A percentile compares a stretch with the other conserved stretches of the same genome.
phyloP scores from a whole-genome alignment of 2,888 invertebrate species.

The Lepidocyrtinus sp. region DNA sequence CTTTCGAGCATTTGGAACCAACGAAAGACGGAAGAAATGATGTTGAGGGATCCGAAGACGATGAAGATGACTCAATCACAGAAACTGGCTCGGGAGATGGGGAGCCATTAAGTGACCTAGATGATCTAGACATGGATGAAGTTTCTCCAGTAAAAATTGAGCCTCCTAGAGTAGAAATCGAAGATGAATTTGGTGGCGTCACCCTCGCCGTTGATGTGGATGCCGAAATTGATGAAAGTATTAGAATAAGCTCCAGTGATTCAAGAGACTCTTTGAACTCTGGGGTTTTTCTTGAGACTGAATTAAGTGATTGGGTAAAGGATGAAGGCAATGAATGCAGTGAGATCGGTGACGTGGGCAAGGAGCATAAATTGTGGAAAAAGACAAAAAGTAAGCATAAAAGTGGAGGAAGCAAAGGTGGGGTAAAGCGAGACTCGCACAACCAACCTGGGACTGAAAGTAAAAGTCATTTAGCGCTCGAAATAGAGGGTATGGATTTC shows the following conservation, averaged over 20 bases:
- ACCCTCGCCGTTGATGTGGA: constrained; percentile 62
- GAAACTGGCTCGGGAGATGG: constrained; percentile 57
- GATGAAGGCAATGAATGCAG: constrained; percentile 77
- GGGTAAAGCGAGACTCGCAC: background rate
- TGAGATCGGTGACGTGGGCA: constrained; percentile 35
- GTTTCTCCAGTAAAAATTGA: constrained; percentile 57
- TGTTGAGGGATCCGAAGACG: constrained; percentile 72
- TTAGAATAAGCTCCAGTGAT: constrained; percentile 75
- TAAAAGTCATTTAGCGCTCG: constrained; percentile 20
- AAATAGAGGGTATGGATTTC: constrained; percentile 84
- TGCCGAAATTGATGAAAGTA: constrained; percentile 48
- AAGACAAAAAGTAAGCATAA: constrained; percentile 25
- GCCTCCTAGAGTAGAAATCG: constrained; percentile 82
- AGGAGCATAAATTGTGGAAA: constrained; percentile 12
- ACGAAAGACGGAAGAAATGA: constrained; percentile 70
- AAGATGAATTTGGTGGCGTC: constrained; percentile 80
- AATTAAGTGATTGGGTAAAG: constrained; percentile 91
- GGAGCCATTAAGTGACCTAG: constrained; percentile 55
- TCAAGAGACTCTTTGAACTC: constrained; percentile 73
- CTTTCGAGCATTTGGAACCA: constrained; percentile 37
- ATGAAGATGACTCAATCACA: constrained; percentile 48
- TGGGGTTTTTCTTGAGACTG: constrained; percentile 84
- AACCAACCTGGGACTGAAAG: background rate
- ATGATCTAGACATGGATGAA: constrained; percentile 63
- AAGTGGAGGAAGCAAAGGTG: constrained; percentile 8